Evolutionary conservation across 2,797 vertebrate genomes (phyloP).

Genomic region (Smutsia gigantea): DNA sequence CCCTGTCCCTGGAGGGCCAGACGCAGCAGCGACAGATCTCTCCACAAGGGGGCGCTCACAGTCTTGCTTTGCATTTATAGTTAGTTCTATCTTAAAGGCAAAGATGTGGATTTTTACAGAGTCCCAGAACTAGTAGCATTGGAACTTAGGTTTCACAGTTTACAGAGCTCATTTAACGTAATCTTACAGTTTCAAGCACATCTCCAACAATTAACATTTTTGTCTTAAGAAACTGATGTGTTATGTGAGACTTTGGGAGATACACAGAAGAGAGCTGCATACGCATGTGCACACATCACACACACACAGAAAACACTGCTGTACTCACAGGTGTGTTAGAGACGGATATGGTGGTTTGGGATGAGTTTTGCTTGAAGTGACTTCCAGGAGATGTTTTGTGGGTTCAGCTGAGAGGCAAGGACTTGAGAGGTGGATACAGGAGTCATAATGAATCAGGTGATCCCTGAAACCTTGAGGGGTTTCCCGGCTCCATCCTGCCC

Average conservation of each 20-base stretch:
- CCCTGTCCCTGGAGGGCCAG: neutral
- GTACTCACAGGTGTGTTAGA: neutral
- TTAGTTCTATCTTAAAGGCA: neutral
- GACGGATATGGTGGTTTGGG: neutral
- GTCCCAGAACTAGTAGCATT: neutral
- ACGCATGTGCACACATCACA: fast-evolving
- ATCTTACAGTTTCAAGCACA: conserved; percentile 45
- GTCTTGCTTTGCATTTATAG: neutral
- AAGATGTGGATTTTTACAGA: neutral
- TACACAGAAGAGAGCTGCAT: neutral
- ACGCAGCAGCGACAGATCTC: neutral
- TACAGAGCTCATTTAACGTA: neutral
- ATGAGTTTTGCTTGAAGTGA: neutral
- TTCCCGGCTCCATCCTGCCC: neutral
- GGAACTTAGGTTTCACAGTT: conserved; percentile 46
- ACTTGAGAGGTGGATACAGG: neutral
- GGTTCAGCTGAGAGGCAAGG: neutral
- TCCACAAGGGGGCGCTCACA: conserved; percentile 74
- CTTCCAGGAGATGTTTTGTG: neutral
- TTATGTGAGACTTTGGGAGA: neutral
- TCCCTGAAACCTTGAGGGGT: neutral
- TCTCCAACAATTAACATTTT: neutral
- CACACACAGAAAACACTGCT: neutral
- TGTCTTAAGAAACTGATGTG: neutral
- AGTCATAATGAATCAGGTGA: neutral